Conservation (phyloP, 1,140 invertebrate species). For the Pseudoatta argentina region DNA sequence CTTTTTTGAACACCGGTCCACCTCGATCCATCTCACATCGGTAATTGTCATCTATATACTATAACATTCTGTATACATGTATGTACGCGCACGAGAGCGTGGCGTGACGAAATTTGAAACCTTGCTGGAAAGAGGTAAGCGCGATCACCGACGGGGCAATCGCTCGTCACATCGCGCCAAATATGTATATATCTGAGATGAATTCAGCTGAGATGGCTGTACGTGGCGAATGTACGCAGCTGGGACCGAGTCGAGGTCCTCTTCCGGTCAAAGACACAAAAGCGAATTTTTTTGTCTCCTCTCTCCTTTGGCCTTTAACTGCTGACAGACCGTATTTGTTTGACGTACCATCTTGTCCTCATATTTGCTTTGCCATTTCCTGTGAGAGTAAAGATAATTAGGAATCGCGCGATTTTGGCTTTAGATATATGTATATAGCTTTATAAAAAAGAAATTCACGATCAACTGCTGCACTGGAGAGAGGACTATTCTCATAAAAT, state of each 20-base stretch:
- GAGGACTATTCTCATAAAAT: background rate
- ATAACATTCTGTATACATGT: background rate
- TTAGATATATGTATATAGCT: background rate
- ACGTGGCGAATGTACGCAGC: slow-evolving; percentile 17
- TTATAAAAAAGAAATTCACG: background rate
- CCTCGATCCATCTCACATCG: slow-evolving; percentile 15
- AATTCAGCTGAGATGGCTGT: slow-evolving; percentile 27
- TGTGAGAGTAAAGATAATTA: slow-evolving; percentile 13
- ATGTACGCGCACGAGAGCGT: background rate
- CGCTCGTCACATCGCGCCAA: slow-evolving; percentile 34
- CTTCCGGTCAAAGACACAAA: slow-evolving; percentile 53
- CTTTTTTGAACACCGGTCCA: slow-evolving; percentile 54
- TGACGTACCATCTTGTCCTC: background rate
- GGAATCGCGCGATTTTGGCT: background rate
- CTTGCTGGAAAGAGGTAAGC: slow-evolving; percentile 26
- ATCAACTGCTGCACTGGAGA: background rate
- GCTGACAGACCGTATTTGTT: background rate
- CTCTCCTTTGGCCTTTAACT: slow-evolving; percentile 21
- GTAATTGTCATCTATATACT: background rate
- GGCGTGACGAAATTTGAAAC: slow-evolving; percentile 57
- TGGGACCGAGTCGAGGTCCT: slow-evolving; percentile 34
- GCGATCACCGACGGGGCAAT: background rate
- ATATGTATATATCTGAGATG: slow-evolving; percentile 59
- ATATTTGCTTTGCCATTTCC: slow-evolving; percentile 45
- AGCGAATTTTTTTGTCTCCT: background rate